Base-by-base conservation (phyloP, 2,113 vertebrate genomes). In the Synchiropus splendidus region DNA sequence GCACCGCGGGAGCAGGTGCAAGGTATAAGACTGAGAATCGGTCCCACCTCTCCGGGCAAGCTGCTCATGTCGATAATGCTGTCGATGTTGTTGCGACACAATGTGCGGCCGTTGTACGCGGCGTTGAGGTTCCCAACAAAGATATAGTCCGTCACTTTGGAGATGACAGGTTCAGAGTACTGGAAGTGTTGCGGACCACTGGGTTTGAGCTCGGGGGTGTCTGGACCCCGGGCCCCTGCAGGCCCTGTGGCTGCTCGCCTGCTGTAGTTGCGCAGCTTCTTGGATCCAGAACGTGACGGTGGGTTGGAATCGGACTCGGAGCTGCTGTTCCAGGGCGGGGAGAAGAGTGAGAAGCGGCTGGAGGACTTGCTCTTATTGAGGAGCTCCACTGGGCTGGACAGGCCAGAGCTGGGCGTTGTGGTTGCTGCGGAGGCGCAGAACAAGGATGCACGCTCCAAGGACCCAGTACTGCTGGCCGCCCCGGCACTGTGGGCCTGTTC, bases 11-110 rank as follows among this genome's bases (percentile, higher is more conserved):
- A 81, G 61, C 86, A 90, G 9, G 75, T 87, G 72, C 74, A 87
- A 1, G 85, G 87, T 31, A 86, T 84, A 46, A 85, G 44, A 54
- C 51, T 81, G 49, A 80, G 70, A 45, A 66, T 74, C 38, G 39
- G 45, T 16, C 75, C 79, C 15, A 13, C 21, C 2, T 86, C 60
- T 0, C 80, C 83, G 0, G 84, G 82, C 3, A 80, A 57, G 2
- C 74, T 77, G 78, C 86, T 88, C 81, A 81, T 80, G 50, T 88
- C 83, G 0, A 85, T 87, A 62, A 87, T 81, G 74, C 75, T 86
- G 67, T 87, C 84, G 0, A 83, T 86, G 74, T 82, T 83, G 72
- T 85, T 86, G 4, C 74, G 80, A 48, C 87, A 87, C 40, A 88
- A 70, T 0, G 41, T 75, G 8, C 65, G 82, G 0, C 87, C 80